Evolutionary conservation across 2,888 invertebrate species (phyloP).

Genomic region (Adineta ricciae): DNA sequence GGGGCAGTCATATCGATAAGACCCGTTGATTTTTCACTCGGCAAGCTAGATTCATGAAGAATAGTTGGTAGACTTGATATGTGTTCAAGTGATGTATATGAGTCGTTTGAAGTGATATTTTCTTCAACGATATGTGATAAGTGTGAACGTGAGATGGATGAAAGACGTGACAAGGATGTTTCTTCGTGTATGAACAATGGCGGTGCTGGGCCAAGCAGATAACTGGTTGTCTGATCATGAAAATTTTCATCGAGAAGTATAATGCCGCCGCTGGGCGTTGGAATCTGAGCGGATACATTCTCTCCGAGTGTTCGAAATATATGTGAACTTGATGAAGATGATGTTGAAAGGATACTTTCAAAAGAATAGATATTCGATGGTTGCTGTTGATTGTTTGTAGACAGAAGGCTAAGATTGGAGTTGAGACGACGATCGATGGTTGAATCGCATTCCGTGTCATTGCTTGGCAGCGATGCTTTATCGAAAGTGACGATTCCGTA

Average conservation of each 20-base stretch:
- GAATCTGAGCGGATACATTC: not conserved
- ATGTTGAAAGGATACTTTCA: not conserved
- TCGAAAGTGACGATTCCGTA: not conserved
- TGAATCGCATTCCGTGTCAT: not conserved
- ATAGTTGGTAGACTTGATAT: not conserved
- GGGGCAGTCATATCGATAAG: not conserved
- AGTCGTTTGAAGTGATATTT: not conserved
- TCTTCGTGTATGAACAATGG: not conserved
- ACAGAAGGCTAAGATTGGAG: not conserved
- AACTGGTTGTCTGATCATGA: not conserved
- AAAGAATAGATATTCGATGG: not conserved
- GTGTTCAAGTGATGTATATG: not conserved
- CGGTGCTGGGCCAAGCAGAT: not conserved
- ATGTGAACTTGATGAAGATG: not conserved
- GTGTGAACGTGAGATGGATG: not conserved
- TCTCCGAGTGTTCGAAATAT: not conserved
- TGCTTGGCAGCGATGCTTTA: not conserved
- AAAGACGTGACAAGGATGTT: not conserved
- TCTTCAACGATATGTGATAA: not conserved
- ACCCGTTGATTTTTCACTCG: not conserved
- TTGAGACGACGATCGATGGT: not conserved
- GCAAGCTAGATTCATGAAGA: not conserved
- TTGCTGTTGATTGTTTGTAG: not conserved
- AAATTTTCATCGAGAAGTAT: not conserved
- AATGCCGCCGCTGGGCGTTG: not conserved